Percentiles rank a stretch among this genome's conserved stretches.
phyloP scores from a whole-genome alignment of 2,888 invertebrate genomes.

The Drosophila borborema region DNA sequence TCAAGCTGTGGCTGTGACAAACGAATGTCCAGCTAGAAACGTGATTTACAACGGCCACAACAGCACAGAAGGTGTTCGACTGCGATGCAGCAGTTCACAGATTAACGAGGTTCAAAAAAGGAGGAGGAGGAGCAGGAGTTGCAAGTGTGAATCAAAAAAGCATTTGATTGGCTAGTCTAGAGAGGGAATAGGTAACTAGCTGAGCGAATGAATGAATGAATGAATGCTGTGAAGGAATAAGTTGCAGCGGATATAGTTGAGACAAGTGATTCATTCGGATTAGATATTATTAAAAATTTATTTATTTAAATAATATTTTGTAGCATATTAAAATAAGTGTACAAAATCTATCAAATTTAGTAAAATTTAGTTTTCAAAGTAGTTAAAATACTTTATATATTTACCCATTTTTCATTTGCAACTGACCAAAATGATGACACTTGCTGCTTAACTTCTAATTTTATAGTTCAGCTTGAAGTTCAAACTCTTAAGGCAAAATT shows the following conservation, averaged over 20 bases:
- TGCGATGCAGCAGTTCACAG: conserved; percentile 29
- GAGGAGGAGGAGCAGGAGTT: too few species aligned
- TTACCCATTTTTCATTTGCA: not conserved
- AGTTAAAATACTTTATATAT: not conserved
- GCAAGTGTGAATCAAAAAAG: not conserved
- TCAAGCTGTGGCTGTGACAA: conserved; percentile 21
- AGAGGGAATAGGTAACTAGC: not conserved
- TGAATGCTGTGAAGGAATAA: not conserved
- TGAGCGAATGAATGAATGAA: not conserved
- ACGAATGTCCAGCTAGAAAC: conserved; percentile 47
- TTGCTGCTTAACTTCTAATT: conserved; percentile 8
- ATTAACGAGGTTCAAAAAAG: conserved; percentile 3
- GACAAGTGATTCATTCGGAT: too few species aligned
- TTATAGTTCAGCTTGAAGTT: conserved; percentile 2
- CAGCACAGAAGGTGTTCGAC: conserved; percentile 19
- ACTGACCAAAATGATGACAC: not conserved
- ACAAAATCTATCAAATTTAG: too few species aligned
- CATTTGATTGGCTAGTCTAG: not conserved
- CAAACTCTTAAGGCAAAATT: conserved; percentile 13
- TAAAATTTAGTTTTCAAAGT: too few species aligned
- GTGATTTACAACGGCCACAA: conserved; percentile 46
- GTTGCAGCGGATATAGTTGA: not conserved
- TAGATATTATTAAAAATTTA: not conserved
- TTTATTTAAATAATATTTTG: not conserved
- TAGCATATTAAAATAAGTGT: too few species aligned